Conservation (phyloP, 2,113 vertebrate species). For the Heloderma charlesbogerti region DNA sequence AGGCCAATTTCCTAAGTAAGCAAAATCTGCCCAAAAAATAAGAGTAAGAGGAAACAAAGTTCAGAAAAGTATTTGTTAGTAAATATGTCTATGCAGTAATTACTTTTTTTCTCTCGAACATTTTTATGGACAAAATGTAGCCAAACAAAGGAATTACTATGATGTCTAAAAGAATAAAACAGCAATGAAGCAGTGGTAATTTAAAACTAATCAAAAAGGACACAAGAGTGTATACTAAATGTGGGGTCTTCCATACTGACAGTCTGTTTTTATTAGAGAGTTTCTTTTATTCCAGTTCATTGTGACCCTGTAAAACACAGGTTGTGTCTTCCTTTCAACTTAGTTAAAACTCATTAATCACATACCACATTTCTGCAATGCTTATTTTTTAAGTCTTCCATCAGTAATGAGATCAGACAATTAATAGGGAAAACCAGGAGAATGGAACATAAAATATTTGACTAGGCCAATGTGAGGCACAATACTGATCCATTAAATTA, state of each 20-base stretch:
- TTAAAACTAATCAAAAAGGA: conserved; percentile 16
- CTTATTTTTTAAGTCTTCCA: background rate
- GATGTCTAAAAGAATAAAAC: background rate
- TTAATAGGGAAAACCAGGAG: background rate
- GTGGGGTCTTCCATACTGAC: background rate
- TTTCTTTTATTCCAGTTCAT: background rate
- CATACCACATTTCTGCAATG: background rate
- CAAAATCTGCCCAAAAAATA: conserved; percentile 37
- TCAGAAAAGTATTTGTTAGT: background rate
- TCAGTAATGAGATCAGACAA: background rate
- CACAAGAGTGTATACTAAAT: background rate
- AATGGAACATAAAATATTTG: background rate
- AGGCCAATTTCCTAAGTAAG: conserved; percentile 52
- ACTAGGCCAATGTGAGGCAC: background rate
- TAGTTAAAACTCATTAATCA: background rate
- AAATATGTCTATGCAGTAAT: background rate
- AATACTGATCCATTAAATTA: background rate
- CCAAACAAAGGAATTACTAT: background rate
- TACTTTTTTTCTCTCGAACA: background rate
- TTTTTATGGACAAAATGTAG: background rate
- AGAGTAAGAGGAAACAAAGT: conserved; percentile 26
- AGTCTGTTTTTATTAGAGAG: background rate
- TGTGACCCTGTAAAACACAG: background rate
- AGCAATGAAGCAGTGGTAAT: rapidly evolving
- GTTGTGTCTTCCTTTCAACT: background rate